Conservation (phyloP, 2,888 invertebrate species). For the Beris chalybata region DNA sequence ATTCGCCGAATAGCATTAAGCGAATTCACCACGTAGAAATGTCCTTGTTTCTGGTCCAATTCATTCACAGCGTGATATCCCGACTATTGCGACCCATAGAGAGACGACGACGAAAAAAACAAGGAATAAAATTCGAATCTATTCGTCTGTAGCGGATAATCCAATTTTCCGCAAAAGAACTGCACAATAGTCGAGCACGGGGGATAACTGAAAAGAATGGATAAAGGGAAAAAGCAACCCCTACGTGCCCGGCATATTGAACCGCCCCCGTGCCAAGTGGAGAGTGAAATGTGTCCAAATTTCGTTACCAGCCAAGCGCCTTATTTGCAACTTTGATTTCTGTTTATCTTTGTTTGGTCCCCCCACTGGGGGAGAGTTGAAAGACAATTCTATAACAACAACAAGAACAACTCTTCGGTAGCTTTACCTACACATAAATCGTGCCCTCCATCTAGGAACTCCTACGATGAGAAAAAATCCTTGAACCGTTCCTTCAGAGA, state of each 20-base stretch:
- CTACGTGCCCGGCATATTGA: constrained; percentile 32
- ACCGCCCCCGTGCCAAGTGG: constrained; percentile 41
- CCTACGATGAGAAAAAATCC: constrained; percentile 5
- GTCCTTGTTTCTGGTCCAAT: constrained; percentile 16
- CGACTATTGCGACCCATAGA: background rate
- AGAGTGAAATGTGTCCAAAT: constrained; percentile 45
- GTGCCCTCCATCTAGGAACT: background rate
- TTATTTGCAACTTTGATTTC: constrained; percentile 54
- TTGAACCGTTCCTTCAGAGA: constrained; percentile 16
- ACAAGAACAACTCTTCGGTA: background rate
- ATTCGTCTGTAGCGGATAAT: constrained; percentile 33
- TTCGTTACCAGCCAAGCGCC: constrained; percentile 43
- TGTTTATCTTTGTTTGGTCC: constrained; percentile 52
- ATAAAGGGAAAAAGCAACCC: constrained; percentile 19
- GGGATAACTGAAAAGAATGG: constrained; percentile 22
- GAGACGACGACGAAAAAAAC: background rate
- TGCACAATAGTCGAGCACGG: constrained; percentile 6
- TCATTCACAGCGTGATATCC: constrained; percentile 26
- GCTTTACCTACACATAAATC: background rate
- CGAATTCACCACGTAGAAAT: constrained; percentile 17
- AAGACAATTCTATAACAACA: constrained; percentile 26
- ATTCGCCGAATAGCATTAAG: constrained; percentile 27
- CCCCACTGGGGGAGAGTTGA: constrained; percentile 39
- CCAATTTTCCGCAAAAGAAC: constrained; percentile 32
- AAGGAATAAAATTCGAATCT: constrained; percentile 21